Evolutionary conservation across 2,113 vertebrate genomes (phyloP), one percentile per base, ranked within the genome.

Genomic region (Leuciscus idus): DNA sequence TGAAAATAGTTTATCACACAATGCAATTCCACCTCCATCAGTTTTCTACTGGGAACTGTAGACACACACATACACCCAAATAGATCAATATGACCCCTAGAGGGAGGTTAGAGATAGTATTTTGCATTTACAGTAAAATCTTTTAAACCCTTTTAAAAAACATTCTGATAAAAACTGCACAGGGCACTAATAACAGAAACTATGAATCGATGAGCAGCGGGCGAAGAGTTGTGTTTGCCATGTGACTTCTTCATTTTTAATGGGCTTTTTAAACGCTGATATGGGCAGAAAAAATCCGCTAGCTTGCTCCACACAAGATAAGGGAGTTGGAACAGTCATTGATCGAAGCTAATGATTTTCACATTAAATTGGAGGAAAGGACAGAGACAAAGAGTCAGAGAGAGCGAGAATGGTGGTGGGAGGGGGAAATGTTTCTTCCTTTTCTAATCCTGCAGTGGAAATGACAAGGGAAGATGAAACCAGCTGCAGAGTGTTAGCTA

Each of bases 301-400:
- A 70, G 76, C 76, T 85, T 26, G 17, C 74, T 64, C 8, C 26
- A 52, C 59, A 26, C 74, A 46, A 70, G 64, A 72, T 61, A 72
- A 59, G 48, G 55, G 75, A 55, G 62, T 62, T 79, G 61, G 76
- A 46, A 73, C 76, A 48, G 33, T 33, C 84, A 85, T 48, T 72
- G 84, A 85, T 85, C 84, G 64, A 21, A 52, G 64, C 76, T 80
- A 70, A 85, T 72, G 64, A 80, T 80, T 85, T 85, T 85, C 76
- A 57, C 84, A 70, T 80, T 85, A 85, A 85, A 81, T 30, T 36
- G 62, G 23, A 46, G 84, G 62, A 85, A 73, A 70, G 39, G 50
- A 79, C 76, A 80, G 64, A 83, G 73, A 68, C 43, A 79, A 68
- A 85, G 75, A 85, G 39, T 39, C 28, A 80, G 62, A 46, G 62